Base-by-base conservation (phyloP, 2,888 invertebrate genomes). In the Palloptera scutellata region DNA sequence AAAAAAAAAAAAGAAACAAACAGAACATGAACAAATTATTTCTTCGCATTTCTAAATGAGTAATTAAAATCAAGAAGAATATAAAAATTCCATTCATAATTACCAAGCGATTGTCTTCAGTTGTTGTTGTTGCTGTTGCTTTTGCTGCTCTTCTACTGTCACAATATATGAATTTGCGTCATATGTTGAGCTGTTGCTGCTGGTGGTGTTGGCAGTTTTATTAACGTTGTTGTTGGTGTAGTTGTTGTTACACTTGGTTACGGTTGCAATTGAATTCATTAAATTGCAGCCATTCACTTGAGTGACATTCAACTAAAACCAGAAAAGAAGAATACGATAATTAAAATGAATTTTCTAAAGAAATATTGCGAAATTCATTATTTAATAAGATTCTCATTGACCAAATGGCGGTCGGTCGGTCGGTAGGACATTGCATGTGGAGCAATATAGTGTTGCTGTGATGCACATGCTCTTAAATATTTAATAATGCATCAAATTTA, bases 201-300 rank as follows among this genome's bases (percentile, higher is more conserved):
- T 30, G 30, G 2, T 30, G 30, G 30, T 30, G 30, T 30, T 30
- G 30, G 30, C 30, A 30, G 30, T 4, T 30, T 30, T 30, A 30
- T 30, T 30, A n/a, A 43, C 13, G 54, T 8, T 20, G 43, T 54
- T 66, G 54, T 30, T 19, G 54, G 15, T 60, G 62, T 12, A 43
- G 48, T 19, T 45, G 6, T 2, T 9, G 53, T 1, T 41, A 45
- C 19, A 11, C 8, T 17, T 45, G n/a, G 17, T 48, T n/a, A 45
- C 45, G 12, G 62, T 48, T 48, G 45, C 42, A 8, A 45, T 42
- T 1, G 68, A 54, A 52, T 54, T 57, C 52, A 62, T 64, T 19
- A 70, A 69, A 45, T 65, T 52, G n/a, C 60, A 52, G 48, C 67
- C 70, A 63, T 72, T 74, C 20, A 65, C 61, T 3, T 15, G 61